These are phyloP conservation scores for Crioceris asparagi DNA, from an alignment of 2,888 invertebrate species.

Conservation along the genomic window DNA sequence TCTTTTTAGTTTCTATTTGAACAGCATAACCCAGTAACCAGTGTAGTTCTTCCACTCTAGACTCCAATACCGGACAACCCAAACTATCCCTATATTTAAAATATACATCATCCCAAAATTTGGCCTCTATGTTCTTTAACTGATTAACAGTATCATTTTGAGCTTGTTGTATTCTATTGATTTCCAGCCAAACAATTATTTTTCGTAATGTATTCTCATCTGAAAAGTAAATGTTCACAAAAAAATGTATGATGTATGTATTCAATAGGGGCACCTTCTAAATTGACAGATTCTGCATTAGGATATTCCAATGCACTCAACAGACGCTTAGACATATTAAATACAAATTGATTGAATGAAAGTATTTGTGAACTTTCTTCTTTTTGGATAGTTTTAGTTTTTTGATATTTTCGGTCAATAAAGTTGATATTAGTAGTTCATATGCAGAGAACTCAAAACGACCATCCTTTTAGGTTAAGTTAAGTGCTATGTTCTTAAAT, in stretches of 20 bases:
- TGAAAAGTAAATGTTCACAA: constrained; percentile 35
- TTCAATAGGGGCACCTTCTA: constrained; percentile 47
- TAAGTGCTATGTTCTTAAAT: too few species aligned
- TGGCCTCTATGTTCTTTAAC: constrained; percentile 56
- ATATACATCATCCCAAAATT: constrained; percentile 62
- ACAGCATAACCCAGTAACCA: constrained; percentile 82
- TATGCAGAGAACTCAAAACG: too few species aligned
- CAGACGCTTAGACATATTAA: constrained; percentile 64
- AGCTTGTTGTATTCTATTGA: constrained; percentile 83
- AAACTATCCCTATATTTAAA: constrained; percentile 64
- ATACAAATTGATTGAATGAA: background rate
- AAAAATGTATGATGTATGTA: background rate
- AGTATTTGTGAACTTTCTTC: background rate
- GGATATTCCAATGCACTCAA: constrained; percentile 69
- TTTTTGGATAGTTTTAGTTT: background rate
- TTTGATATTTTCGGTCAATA: too few species aligned
- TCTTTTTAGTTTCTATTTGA: constrained; percentile 71
- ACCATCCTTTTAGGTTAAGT: too few species aligned
- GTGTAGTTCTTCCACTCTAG: constrained; percentile 60
- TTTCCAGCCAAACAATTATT: constrained; percentile 83
- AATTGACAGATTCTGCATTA: constrained; percentile 57
- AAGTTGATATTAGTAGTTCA: too few species aligned
- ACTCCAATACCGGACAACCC: constrained; percentile 55
- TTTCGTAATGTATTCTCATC: constrained; percentile 72
- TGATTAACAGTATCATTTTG: constrained; percentile 68